A percentile compares a stretch with the other conserved stretches of the same genome.
phyloP scores from a whole-genome alignment of 1,140 invertebrate species.

The Lordiphosa collinella region DNA sequence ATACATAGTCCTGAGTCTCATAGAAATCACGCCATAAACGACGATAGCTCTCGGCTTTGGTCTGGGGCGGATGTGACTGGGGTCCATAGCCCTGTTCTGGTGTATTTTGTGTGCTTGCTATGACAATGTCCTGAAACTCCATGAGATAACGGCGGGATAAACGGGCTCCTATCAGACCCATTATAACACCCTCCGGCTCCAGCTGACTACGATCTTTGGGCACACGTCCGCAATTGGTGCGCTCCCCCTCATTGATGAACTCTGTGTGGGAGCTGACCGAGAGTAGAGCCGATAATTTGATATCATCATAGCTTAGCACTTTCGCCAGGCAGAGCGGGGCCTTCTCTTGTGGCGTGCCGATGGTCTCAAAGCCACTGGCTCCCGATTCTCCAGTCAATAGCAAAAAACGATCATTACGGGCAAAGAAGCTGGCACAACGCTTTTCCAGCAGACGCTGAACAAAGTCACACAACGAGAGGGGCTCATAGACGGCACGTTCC shows the following conservation, averaged over 20 bases:
- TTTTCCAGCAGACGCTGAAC: conserved; percentile 81
- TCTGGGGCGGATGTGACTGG: not conserved
- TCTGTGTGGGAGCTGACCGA: conserved; percentile 83
- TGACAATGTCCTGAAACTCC: conserved; percentile 83
- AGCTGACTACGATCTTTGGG: conserved; percentile 27
- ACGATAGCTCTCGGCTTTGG: not conserved
- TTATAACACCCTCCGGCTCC: conserved; percentile 58
- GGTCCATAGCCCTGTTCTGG: conserved; percentile 80
- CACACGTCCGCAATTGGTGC: conserved; percentile 82
- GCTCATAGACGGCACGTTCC: conserved; percentile 50
- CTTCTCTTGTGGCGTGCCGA: conserved; percentile 78
- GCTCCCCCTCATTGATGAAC: conserved; percentile 84
- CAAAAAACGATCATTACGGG: conserved; percentile 76
- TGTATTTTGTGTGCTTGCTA: conserved; percentile 81
- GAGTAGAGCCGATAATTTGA: conserved; percentile 82
- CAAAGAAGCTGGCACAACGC: conserved; percentile 81
- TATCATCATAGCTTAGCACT: conserved; percentile 80
- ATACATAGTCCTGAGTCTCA: conserved; percentile 25
- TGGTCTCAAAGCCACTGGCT: conserved; percentile 80
- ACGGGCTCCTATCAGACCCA: conserved; percentile 80
- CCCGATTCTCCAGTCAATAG: conserved; percentile 79
- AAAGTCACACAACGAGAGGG: conserved; percentile 75
- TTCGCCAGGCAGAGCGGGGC: conserved; percentile 79
- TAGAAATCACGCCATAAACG: conserved; percentile 48
- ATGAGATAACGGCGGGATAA: conserved; percentile 80